Evolutionary conservation across 2,113 vertebrate genomes (phyloP).

Genomic region (Antennarius striatus): DNA sequence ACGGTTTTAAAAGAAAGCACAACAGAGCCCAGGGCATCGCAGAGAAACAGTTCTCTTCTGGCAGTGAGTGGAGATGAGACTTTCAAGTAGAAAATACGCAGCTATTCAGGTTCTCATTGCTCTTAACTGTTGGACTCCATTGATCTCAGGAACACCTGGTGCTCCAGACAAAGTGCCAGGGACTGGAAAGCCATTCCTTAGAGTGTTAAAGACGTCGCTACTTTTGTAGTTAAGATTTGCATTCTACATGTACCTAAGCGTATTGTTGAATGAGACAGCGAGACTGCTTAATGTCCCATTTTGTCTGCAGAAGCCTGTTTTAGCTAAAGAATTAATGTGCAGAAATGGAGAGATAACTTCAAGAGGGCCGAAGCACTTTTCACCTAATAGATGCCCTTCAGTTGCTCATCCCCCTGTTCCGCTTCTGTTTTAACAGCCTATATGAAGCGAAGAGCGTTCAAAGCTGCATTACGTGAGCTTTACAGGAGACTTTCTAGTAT

Average conservation of each 20-base stretch:
- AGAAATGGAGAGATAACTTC: constrained; percentile 1
- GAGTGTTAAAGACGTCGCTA: neutral
- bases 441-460: constrained; percentile 22
- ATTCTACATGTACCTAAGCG: neutral
- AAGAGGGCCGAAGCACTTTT: neutral
- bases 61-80: constrained; percentile 26
- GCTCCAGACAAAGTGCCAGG: constrained; percentile 17
- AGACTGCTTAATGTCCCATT: neutral
- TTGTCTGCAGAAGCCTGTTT: neutral
- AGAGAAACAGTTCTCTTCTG: constrained; percentile 31
- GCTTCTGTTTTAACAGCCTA: constrained; percentile 22
- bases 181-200: constrained; percentile 3
- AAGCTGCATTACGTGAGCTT: constrained; percentile 19
- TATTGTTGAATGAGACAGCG: neutral
- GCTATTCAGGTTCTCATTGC: constrained; percentile 31
- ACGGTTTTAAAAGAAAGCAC: constrained; percentile 35
- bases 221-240: neutral
- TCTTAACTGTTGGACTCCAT: constrained; percentile 34
- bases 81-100: constrained; percentile 5
- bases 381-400: constrained; percentile 16
- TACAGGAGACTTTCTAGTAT: constrained; percentile 19
- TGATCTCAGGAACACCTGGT: constrained; percentile 31
- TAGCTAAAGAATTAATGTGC: neutral
- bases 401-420: constrained; percentile 5
- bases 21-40: constrained; percentile 40